These are phyloP conservation scores for Microtus pennsylvanicus DNA, from an alignment of 2,113 vertebrate species.

Conservation along the genomic window DNA sequence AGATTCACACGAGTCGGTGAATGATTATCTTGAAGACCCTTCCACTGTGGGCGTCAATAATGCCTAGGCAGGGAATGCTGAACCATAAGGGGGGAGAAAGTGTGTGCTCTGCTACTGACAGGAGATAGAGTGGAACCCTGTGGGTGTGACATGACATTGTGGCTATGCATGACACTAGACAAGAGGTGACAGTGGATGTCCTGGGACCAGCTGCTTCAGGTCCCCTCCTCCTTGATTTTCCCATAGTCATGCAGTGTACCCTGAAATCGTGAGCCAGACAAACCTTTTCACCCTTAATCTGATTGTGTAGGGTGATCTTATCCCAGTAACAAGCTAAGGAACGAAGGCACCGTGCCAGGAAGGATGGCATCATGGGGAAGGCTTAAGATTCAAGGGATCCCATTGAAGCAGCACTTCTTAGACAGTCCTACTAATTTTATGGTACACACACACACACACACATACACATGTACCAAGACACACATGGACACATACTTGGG, in stretches of 20 bases:
- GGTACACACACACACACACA: too few relatives aligned
- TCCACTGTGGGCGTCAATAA: neutral
- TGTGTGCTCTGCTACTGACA: neutral
- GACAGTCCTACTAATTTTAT: neutral
- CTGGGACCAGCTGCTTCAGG: too few relatives aligned
- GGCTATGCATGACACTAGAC: neutral
- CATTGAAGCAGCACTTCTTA: neutral
- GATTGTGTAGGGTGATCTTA: too few relatives aligned
- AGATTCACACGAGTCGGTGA: neutral
- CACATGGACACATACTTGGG: too few relatives aligned
- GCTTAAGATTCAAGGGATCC: neutral
- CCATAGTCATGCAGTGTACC: neutral
- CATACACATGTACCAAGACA: neutral
- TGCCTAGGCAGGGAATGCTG: neutral
- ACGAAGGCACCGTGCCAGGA: neutral
- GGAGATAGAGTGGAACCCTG: neutral
- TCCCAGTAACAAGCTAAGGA: neutral
- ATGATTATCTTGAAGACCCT: neutral
- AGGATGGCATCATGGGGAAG: neutral
- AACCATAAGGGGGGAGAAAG: neutral
- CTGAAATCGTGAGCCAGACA: neutral
- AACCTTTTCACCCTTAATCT: neutral
- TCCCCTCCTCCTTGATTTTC: neutral
- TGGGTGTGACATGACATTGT: neutral
- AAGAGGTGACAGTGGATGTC: neutral